Evolutionary conservation across 2,888 invertebrate species (phyloP), one percentile per base, ranked within the genome.

Genomic region (Drosophila picticornis): DNA sequence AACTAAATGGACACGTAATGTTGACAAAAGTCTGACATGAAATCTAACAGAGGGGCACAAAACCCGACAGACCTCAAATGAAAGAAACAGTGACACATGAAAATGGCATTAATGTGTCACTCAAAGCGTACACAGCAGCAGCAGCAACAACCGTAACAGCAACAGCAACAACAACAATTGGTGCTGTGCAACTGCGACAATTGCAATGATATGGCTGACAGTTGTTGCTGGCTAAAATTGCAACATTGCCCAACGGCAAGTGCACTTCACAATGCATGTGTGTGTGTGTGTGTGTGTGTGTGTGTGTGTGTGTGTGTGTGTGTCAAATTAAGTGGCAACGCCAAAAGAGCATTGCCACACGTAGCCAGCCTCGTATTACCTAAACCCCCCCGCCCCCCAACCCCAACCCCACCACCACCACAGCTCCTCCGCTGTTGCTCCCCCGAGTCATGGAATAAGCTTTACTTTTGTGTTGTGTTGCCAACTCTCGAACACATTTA

Each of bases 31-130:
- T 88, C 89, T 88, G 90, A 90, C 90, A 88, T 81, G 76, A 83
- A 83, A 90, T 88, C 88, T 77, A 90, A 89, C 82, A 74, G 78
- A 59, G 69, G 70, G 56, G 62, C 72, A 68, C 65, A 76, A 68
- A 62, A 74, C 68, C 72, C 86, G 61, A 75, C 83, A 70, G 80
- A 74, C 86, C 80, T 74, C 75, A 77, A 90, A 87, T 71, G 90
- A 90, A 90, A 91, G 91, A 91, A 91, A 86, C 83, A 84, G 90
- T 91, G 91, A 91, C 91, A 90, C 84, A 86, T 90, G 84, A 83
- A 91, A 90, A 91, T 90, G 90, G 86, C 91, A 91, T 89, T 90
- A 90, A 91, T 90, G 91, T 90, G 91, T 91, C 91, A 89, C 91
- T 90, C 89, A 90, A 85, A 88, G 77, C 81, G 79, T 71, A 84